phyloP scores from a whole-genome alignment of 2,113 vertebrate genomes.

The Forbesichthys papilliferus region DNA sequence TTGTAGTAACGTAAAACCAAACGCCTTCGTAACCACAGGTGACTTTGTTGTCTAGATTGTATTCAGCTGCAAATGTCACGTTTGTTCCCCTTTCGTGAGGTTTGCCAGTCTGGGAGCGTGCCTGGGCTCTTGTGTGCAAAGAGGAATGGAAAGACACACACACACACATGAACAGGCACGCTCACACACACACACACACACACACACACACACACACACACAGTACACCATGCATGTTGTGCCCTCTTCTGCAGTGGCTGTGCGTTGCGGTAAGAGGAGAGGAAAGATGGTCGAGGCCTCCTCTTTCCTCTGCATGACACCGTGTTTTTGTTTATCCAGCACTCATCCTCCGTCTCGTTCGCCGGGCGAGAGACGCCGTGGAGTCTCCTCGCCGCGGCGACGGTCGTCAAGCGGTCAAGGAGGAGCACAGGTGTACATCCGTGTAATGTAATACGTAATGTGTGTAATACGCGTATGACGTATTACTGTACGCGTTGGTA shows the following conservation, averaged over 20 bases:
- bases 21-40: no score
- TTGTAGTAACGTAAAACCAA: no score
- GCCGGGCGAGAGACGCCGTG: conserved; percentile 30
- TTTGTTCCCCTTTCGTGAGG: no score
- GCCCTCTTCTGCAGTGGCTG: not conserved
- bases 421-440: not conserved
- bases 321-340: conserved; percentile 32
- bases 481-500: not conserved
- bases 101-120: no score
- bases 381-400: conserved; percentile 8
- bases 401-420: not conserved
- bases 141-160: not conserved
- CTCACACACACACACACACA: not conserved
- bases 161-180: not conserved
- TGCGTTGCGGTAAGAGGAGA: conserved; percentile 38
- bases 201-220: not conserved
- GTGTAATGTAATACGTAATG: no score
- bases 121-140: no score
- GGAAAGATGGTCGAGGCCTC: conserved; percentile 40
- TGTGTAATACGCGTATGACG: no score
- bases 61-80: no score
- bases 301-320: conserved; percentile 41
- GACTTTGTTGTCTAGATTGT: no score
- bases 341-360: conserved; percentile 21
- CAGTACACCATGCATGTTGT: not conserved